phyloP scores from a whole-genome alignment of 92 coral and sea anemone species.

The Epizoanthus rinbou region DNA sequence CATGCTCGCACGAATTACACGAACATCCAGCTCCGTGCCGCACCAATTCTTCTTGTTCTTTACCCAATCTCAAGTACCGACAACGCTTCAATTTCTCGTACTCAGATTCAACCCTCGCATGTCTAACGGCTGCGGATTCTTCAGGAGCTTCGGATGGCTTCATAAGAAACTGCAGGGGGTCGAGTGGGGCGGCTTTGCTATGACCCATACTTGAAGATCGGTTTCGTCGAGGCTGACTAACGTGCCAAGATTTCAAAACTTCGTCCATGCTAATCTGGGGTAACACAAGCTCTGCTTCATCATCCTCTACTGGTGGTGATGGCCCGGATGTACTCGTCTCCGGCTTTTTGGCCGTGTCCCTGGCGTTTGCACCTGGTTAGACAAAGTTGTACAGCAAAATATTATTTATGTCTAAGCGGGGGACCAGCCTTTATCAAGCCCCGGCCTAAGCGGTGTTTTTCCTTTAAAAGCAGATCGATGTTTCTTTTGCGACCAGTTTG shows the following conservation, averaged over 20 bases:
- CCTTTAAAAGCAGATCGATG: too few relatives aligned
- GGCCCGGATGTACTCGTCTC: background rate
- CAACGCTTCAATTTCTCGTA: constrained; percentile 72
- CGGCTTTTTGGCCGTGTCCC: background rate
- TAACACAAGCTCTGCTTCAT: constrained; percentile 46
- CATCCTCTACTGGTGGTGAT: background rate
- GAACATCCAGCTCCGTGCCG: constrained; percentile 59
- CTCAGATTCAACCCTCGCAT: constrained; percentile 46
- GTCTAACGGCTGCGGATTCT: constrained; percentile 31
- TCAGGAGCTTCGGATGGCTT: constrained; percentile 47
- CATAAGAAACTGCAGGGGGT: constrained; percentile 71
- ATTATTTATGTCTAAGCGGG: background rate
- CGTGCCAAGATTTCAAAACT: constrained; percentile 80
- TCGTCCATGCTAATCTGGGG: constrained; percentile 85
- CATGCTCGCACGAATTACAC: constrained; percentile 85
- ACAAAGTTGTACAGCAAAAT: background rate
- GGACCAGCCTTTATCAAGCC: too few relatives aligned
- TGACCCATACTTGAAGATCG: constrained; percentile 56
- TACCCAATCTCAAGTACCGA: constrained; percentile 71
- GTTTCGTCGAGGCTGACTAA: constrained; percentile 49
- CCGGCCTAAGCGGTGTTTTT: too few relatives aligned
- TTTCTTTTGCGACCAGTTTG: too few relatives aligned
- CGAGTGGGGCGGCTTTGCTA: constrained; percentile 28
- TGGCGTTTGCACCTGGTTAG: background rate
- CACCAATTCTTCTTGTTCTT: constrained; percentile 50